Evolutionary conservation across 2,113 vertebrate species (phyloP), one percentile per base, ranked within the genome.

Genomic region (Semicossyphus pulcher): DNA sequence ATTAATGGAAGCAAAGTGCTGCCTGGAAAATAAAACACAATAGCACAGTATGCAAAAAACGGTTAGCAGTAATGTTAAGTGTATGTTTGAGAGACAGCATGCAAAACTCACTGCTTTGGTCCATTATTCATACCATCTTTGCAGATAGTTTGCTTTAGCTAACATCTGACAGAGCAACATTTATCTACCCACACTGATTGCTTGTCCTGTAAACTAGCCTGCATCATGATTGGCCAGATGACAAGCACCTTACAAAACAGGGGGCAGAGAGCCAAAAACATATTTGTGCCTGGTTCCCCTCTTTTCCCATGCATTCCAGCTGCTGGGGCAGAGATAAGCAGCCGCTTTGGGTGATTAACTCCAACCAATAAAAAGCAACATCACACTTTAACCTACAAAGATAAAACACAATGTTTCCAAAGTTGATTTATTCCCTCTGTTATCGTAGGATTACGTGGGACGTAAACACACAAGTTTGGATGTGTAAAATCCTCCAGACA

Each of bases 221-320:
- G 64, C 31, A 42, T 25, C 44, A 36, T 42, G 57, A 86, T 18
- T 76, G 82, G 69, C 76, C 69, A n/a, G 15, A 39, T 68, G 71
- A 65, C 78, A 85, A 70, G 56, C 48, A 71, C 59, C 47, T 85
- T 71, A 83, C 34, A 32, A 81, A 83, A 71, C 20, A 57, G 0
- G 7, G 28, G 68, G 83, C 76, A 69, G 32, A 7, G 48, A 72
- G 83, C 87, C 81, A 85, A 68, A 81, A 75, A 49, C 54, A 59
- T 52, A 82, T 80, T 47, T 56, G 31, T 74, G 71, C 66, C 26
- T 31, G 72, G 72, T 83, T 76, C 8, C 44, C 58, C 39, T 81
- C 41, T 48, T 88, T 89, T 86, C 88, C 70, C 81, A 87, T 72
- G 86, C 81, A 89, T 90, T 89, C 81, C 87, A 76, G 78, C 83